These are phyloP conservation scores for Wiebesia pumilae DNA, from an alignment of 1,140 invertebrate genomes.

Conservation along the genomic window DNA sequence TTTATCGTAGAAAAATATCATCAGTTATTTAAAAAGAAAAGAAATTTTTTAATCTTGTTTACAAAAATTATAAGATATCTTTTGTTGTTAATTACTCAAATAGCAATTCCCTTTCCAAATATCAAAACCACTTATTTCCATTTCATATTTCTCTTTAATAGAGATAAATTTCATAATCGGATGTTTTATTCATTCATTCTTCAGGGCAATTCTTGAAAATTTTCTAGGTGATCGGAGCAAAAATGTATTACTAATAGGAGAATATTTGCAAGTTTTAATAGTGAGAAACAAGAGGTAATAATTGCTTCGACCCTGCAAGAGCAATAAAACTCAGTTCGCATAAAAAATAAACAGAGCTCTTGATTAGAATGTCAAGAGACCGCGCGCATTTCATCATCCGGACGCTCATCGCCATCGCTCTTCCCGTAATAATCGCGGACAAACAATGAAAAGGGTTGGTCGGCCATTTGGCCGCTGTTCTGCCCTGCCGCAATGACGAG, in stretches of 20 bases:
- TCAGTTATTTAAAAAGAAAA: background rate
- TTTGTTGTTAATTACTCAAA: background rate
- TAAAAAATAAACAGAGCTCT: slow-evolving; percentile 53
- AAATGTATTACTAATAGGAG: background rate
- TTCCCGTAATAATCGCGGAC: slow-evolving; percentile 55
- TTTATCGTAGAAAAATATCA: background rate
- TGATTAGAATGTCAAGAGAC: slow-evolving; percentile 57
- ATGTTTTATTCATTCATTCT: background rate
- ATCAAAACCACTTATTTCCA: background rate
- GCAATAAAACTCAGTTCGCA: slow-evolving; percentile 10
- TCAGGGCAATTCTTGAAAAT: background rate
- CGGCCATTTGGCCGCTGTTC: no score
- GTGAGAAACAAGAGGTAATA: slow-evolving; percentile 1
- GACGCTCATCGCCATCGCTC: slow-evolving; percentile 27
- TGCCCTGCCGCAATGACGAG: no score
- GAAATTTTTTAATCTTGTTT: no score
- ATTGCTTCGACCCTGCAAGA: background rate
- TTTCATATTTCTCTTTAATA: background rate
- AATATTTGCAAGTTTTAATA: background rate
- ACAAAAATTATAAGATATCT: background rate
- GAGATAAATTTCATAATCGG: background rate
- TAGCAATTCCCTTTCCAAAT: background rate
- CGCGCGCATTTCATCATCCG: slow-evolving; percentile 53
- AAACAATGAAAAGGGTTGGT: slow-evolving; percentile 51
- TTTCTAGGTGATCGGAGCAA: background rate